phyloP scores from a whole-genome alignment of 2,888 invertebrate species.

The Phortica okadai region DNA sequence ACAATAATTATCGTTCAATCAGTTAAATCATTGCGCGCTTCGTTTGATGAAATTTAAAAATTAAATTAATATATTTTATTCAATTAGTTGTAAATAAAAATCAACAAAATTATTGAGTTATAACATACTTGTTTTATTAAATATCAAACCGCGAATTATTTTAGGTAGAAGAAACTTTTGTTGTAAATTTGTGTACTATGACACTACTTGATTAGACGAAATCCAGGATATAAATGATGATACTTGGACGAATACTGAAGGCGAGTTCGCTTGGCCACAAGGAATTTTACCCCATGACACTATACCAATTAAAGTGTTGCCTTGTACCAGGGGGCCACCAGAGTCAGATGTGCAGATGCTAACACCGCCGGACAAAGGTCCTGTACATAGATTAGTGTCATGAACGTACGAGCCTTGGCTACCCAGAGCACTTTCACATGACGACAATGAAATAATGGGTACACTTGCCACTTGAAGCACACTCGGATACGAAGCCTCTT shows the following conservation, averaged over 20 bases:
- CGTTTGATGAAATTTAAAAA: too few species aligned
- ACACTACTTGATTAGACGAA: conserved; percentile 53
- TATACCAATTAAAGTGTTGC: conserved; percentile 74
- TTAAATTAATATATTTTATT: too few species aligned
- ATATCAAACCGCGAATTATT: not conserved
- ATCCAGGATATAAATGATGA: conserved; percentile 76
- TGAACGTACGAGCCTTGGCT: conserved; percentile 61
- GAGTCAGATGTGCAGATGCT: conserved; percentile 73
- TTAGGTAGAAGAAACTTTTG: not conserved
- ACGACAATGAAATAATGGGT: conserved; percentile 60
- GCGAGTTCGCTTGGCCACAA: conserved; percentile 74
- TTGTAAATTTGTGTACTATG: not conserved
- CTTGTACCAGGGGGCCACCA: conserved; percentile 72
- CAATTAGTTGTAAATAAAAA: too few species aligned
- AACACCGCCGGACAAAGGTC: conserved; percentile 68
- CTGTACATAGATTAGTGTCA: conserved; percentile 70
- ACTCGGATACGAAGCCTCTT: conserved; percentile 58
- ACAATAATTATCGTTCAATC: too few species aligned
- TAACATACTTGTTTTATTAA: too few species aligned
- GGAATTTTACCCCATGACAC: conserved; percentile 78
- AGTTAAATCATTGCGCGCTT: too few species aligned
- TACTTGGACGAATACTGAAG: conserved; percentile 77
- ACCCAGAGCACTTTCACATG: conserved; percentile 65
- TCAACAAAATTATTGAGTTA: too few species aligned
- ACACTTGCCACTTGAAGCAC: conserved; percentile 67